Conservation (phyloP, 2,888 invertebrate species). For the Limnephilus auricula region DNA sequence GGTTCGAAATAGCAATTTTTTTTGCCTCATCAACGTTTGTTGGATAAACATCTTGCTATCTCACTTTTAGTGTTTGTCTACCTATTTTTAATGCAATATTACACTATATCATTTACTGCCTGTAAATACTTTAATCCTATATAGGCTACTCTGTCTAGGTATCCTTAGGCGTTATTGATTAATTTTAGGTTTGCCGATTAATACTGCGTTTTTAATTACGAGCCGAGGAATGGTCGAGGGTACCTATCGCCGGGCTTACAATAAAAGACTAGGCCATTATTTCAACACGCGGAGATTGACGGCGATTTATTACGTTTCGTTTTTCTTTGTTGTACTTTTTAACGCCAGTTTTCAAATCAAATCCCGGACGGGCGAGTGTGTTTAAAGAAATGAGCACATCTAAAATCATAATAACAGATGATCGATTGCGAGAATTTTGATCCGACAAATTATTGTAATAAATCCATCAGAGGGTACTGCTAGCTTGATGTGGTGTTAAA, state of each 20-base stretch:
- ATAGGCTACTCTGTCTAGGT: not conserved
- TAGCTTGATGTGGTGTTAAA: constrained; percentile 18
- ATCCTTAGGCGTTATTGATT: not conserved
- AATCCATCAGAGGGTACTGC: constrained; percentile 21
- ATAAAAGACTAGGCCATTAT: constrained; percentile 63
- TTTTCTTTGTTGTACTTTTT: constrained; percentile 60
- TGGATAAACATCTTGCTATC: not conserved
- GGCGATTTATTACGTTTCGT: constrained; percentile 64
- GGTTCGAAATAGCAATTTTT: not conserved
- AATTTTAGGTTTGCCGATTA: constrained; percentile 57
- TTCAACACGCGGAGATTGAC: constrained; percentile 63
- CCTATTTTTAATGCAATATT: not conserved
- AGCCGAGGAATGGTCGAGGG: constrained; percentile 38
- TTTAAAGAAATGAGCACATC: constrained; percentile 39
- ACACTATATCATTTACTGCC: not conserved
- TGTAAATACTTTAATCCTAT: not conserved
- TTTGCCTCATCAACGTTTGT: not conserved
- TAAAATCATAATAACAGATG: constrained; percentile 7
- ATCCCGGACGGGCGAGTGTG: constrained; percentile 30
- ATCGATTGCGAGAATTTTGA: constrained; percentile 46
- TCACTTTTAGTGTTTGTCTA: not conserved
- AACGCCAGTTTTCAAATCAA: constrained; percentile 42
- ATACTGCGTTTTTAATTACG: constrained; percentile 62
- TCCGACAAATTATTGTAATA: constrained; percentile 53
- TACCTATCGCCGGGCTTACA: constrained; percentile 35